Percentiles rank a stretch among this genome's conserved stretches.
Evolutionary conservation across 1,140 invertebrate genomes (phyloP).

Genomic region (Arctopsyche grandis): DNA sequence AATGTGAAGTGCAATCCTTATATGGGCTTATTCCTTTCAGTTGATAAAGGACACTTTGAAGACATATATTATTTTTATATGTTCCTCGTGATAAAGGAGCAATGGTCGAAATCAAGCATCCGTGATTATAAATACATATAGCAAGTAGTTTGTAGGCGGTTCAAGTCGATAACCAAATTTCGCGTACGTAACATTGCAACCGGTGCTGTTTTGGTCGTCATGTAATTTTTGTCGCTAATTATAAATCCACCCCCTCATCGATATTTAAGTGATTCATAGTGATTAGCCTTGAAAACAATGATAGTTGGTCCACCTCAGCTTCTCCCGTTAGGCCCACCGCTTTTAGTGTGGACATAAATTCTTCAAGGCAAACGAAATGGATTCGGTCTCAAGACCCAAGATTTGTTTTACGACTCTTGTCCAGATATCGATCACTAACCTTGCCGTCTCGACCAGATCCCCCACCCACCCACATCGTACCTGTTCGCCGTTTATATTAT

Average conservation of each 20-base stretch:
- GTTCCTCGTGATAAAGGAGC: too few species aligned
- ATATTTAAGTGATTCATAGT: not conserved
- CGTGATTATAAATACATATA: too few species aligned
- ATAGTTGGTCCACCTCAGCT: not conserved
- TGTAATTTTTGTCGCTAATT: not conserved
- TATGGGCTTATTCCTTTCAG: too few species aligned
- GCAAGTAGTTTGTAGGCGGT: too few species aligned
- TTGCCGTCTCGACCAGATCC: not conserved
- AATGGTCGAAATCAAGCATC: too few species aligned
- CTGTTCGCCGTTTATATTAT: too few species aligned
- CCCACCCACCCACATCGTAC: too few species aligned
- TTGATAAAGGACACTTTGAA: too few species aligned
- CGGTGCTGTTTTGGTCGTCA: not conserved
- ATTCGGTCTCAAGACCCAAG: not conserved
- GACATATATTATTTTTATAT: too few species aligned
- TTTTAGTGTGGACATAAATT: not conserved
- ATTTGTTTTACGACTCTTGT: not conserved
- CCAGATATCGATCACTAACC: slow-evolving; percentile 7
- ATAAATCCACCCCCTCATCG: slow-evolving; percentile 10
- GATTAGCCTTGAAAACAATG: not conserved
- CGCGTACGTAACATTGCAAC: too few species aligned
- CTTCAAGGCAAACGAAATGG: not conserved
- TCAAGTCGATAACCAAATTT: too few species aligned
- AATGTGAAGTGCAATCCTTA: too few species aligned
- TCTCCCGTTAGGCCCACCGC: not conserved